Percentiles rank a stretch among this genome's conserved stretches.
phyloP scores from a whole-genome alignment of 2,113 vertebrate genomes.

The Taurulus bubalis region DNA sequence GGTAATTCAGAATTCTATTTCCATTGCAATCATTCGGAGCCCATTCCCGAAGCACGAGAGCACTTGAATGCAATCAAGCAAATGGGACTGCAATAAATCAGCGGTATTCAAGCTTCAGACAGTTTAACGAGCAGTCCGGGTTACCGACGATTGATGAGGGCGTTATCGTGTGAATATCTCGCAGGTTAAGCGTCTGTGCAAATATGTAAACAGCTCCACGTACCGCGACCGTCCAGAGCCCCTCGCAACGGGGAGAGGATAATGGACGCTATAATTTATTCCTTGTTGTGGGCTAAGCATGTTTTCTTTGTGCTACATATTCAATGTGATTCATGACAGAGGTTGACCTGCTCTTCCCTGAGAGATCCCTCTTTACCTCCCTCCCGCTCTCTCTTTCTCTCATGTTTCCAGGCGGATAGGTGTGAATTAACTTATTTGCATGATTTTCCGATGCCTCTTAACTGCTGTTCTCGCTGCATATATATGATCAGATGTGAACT shows the following conservation, averaged over 20 bases:
- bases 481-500: conserved; percentile 35
- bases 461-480: conserved; percentile 54
- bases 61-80: conserved; percentile 29
- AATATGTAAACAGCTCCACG: background rate
- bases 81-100: conserved; percentile 38
- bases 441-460: conserved; percentile 29
- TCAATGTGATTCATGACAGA: conserved; percentile 57
- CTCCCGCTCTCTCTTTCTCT: background rate
- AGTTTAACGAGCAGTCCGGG: conserved; percentile 31
- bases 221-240: background rate
- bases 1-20: conserved; percentile 29
- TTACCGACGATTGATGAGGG: conserved; percentile 11
- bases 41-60: background rate
- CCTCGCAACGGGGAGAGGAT: background rate
- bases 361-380: background rate
- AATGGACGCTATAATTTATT: conserved; percentile 34
- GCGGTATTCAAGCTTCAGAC: conserved; percentile 38
- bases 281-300: conserved; percentile 3
- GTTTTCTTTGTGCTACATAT: conserved; percentile 33
- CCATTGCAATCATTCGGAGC: conserved; percentile 20
- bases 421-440: conserved; percentile 56
- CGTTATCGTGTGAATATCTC: background rate
- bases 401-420: conserved; percentile 21
- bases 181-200: conserved; percentile 9
- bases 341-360: conserved; percentile 52